Percentiles rank a stretch among this genome's conserved stretches.
phyloP scores from a whole-genome alignment of 2,113 vertebrate species.

The Rousettus leschenaultii region DNA sequence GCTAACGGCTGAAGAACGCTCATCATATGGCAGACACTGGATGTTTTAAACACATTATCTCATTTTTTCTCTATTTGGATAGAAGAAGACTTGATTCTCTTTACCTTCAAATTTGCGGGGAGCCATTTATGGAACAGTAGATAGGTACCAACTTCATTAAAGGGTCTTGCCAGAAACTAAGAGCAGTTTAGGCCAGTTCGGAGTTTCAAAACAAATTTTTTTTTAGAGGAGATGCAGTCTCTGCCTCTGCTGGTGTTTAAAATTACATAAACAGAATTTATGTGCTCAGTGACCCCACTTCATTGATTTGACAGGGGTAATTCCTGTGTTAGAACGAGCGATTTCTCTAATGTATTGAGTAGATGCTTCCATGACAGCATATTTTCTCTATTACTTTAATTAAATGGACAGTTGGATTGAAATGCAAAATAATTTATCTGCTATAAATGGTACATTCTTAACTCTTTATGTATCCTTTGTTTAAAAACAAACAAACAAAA shows the following conservation, averaged over 20 bases:
- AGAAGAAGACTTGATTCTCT: not conserved
- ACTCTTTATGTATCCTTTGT: not conserved
- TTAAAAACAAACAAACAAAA: too few species aligned
- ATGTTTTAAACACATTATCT: not conserved
- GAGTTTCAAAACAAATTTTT: slow-evolving; percentile 25
- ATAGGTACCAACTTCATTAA: not conserved
- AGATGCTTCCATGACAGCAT: not conserved
- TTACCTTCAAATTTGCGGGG: not conserved
- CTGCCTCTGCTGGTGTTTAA: not conserved
- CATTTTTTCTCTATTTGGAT: not conserved
- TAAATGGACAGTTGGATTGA: slow-evolving; percentile 32
- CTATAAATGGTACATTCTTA: not conserved
- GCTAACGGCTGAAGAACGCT: not conserved
- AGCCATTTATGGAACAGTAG: not conserved
- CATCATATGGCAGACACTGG: fast-evolving
- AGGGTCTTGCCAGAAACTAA: not conserved
- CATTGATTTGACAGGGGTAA: slow-evolving; percentile 49
- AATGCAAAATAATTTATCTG: not conserved
- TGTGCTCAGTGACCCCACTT: slow-evolving; percentile 35
- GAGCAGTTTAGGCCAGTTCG: not conserved
- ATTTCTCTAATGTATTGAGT: slow-evolving; percentile 8
- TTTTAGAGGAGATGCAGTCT: not conserved
- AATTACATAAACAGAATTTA: slow-evolving; percentile 50
- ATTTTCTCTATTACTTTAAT: slow-evolving; percentile 40
- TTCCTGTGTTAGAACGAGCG: slow-evolving; percentile 15